These are phyloP conservation scores for Adelphocoris suturalis DNA, from an alignment of 2,888 invertebrate genomes.

Conservation along the genomic window DNA sequence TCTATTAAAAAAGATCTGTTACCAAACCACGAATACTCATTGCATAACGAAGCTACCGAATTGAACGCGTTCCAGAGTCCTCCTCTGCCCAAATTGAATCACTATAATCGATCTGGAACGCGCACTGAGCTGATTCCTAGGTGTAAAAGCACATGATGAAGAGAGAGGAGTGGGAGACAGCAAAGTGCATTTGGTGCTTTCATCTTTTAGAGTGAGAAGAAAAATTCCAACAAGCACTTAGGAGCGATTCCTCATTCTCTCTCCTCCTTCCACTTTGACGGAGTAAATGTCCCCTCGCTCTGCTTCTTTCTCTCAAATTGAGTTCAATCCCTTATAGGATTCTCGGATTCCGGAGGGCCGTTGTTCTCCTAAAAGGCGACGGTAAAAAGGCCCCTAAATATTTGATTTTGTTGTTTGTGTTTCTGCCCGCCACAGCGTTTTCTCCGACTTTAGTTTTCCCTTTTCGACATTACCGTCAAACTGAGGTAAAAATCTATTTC, in stretches of 20 bases:
- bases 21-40: too few relatives aligned
- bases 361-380: slow-evolving; percentile 67
- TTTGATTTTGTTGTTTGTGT: slow-evolving; percentile 58
- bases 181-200: slow-evolving; percentile 53
- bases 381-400: slow-evolving; percentile 64
- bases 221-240: slow-evolving; percentile 63
- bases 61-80: neutral
- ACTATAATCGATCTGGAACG: slow-evolving; percentile 4
- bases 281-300: slow-evolving; percentile 7
- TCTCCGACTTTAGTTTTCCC: slow-evolving; percentile 15
- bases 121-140: neutral
- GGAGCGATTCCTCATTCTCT: slow-evolving; percentile 61
- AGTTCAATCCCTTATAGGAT: slow-evolving; percentile 65
- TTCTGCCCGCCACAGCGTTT: slow-evolving; percentile 21
- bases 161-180: neutral
- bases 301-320: slow-evolving; percentile 51
- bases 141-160: neutral
- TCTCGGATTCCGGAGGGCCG: slow-evolving; percentile 41
- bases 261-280: slow-evolving; percentile 42
- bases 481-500: slow-evolving; percentile 1
- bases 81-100: slow-evolving; percentile 8
- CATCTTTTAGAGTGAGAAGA: neutral
- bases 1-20: too few relatives aligned
- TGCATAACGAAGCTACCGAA: too few relatives aligned
- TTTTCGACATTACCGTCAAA: slow-evolving; percentile 18